Conservation (phyloP, 2,113 vertebrate genomes). For the Gymnogyps californianus region DNA sequence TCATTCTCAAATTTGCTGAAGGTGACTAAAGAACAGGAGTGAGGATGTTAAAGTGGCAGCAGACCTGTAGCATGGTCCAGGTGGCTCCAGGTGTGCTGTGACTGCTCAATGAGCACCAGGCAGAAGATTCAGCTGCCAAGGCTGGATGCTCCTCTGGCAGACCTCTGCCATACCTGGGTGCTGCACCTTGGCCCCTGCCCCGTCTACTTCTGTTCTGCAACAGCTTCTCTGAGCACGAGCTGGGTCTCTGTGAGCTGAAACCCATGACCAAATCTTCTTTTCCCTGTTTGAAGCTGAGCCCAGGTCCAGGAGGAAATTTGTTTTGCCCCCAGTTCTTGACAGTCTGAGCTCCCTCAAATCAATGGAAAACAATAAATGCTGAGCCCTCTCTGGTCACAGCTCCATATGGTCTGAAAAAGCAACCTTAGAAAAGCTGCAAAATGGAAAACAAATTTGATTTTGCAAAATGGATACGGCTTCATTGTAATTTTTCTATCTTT, state of each 20-base stretch:
- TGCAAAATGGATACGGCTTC: neutral
- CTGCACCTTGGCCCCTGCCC: neutral
- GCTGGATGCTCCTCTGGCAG: neutral
- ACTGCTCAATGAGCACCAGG: rapidly evolving
- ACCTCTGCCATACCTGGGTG: neutral
- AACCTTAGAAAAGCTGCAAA: neutral
- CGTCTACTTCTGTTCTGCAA: neutral
- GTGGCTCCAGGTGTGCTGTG: neutral
- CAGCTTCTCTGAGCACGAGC: neutral
- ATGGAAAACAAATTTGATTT: neutral
- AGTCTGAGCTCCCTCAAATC: neutral
- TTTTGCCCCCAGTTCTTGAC: neutral
- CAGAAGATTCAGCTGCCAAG: neutral
- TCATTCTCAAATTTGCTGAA: neutral
- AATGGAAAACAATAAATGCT: neutral
- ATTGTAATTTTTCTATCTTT: neutral
- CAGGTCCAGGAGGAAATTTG: neutral
- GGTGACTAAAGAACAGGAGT: neutral
- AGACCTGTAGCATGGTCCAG: neutral
- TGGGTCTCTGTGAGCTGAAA: neutral
- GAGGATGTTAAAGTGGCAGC: neutral
- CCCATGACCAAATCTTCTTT: neutral
- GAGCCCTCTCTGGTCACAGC: neutral
- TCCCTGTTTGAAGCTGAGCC: neutral
- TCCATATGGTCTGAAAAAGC: neutral